Percentiles rank a stretch among this genome's conserved stretches.
phyloP scores from a whole-genome alignment of 2,113 vertebrate species.

The Corythaeola cristata region DNA sequence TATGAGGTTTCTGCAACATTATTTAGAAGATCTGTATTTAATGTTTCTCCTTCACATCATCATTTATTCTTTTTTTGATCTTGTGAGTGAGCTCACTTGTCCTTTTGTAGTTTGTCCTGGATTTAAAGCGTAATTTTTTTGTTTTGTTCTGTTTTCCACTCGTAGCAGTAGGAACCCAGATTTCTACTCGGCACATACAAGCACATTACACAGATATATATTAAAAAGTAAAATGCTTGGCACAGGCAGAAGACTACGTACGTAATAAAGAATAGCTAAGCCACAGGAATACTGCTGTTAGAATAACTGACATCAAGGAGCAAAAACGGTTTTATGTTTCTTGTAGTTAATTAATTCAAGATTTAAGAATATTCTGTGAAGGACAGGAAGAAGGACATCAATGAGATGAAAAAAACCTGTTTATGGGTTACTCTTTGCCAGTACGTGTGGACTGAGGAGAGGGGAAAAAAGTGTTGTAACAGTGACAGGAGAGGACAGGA shows the following conservation, averaged over 20 bases:
- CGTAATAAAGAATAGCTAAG: neutral
- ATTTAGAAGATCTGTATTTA: neutral
- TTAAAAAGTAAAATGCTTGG: neutral
- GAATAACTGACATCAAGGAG: neutral
- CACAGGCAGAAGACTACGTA: neutral
- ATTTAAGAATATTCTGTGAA: neutral
- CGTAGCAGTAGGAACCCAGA: neutral
- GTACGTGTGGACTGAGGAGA: accelerated
- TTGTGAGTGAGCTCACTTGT: neutral
- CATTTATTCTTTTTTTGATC: neutral
- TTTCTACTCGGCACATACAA: neutral
- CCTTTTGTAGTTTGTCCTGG: neutral
- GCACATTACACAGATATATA: accelerated
- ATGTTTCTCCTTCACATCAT: neutral
- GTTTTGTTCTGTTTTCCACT: neutral
- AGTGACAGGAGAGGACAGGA: neutral
- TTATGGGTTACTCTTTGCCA: neutral
- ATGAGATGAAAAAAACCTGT: neutral
- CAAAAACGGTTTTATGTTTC: neutral
- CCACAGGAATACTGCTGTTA: neutral
- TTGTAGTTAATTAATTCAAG: neutral
- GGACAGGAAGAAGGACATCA: neutral
- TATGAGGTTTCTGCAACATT: neutral
- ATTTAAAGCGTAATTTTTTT: neutral
- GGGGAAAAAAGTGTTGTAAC: neutral